Base-by-base conservation (phyloP, 2,797 vertebrate species). In the Chaenodraco wilsoni region DNA sequence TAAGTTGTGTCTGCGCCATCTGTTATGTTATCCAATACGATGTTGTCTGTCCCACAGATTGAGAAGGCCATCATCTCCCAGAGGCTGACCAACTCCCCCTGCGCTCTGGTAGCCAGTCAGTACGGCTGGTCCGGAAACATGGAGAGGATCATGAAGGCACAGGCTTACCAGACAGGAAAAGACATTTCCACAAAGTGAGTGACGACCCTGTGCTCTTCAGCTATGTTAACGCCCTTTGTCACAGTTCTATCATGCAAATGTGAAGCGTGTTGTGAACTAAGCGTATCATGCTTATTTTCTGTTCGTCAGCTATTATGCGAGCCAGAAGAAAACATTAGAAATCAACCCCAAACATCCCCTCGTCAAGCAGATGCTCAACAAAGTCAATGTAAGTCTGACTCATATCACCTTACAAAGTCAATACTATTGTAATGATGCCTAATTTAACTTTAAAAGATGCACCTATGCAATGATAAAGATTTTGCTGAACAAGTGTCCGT, bases 71-170 rank as follows among this genome's bases (percentile, higher is more conserved):
- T 99, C 51, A 84, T 99, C 0, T 99, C 98, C 45, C 97, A 99
- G 88, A 96, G 98, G 71, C 91, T 99, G 64, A 99, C 97, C 0
- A 91, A 96, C 23, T 99, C 98, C 5, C 98, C 98, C 0, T 99
- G 98, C 63, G 98, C 98, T 51, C 90, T 99, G 61, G 96, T 99
- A 60, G 98, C 98, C 72, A 99, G 98, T 91, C 98, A 99, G 88
- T 99, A 99, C 0, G 98, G 98, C 52, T 99, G 98, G 98, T 99
- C 98, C 74, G 98, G 98, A 76, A 99, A 99, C 92, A 99, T 99
- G 98, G 98, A 99, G 90, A 95, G 98, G 81, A 99, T 99, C 86
- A 99, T 99, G 98, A 99, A 99, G 88, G 98, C 98, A 49, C 98
- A 99, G 68, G 98, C 98, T 1, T 99, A 99, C 89, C 98, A 99